These are phyloP conservation scores for Acronicta leporina DNA, from an alignment of 2,888 invertebrate species.

Conservation along the genomic window DNA sequence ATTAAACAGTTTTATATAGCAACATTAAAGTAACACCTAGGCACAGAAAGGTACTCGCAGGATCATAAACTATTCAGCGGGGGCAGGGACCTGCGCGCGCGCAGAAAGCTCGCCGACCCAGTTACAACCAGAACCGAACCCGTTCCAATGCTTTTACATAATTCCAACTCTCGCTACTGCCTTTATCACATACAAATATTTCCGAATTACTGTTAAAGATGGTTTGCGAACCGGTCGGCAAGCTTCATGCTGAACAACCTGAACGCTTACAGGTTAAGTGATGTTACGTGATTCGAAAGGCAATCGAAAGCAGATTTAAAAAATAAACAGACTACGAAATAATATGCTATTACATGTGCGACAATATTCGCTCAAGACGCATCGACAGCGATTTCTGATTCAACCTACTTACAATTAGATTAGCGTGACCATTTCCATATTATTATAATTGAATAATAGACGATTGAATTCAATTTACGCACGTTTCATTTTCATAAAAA, in stretches of 20 bases:
- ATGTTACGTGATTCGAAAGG: conserved; percentile 50
- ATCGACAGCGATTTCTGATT: conserved; percentile 17
- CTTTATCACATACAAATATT: conserved; percentile 53
- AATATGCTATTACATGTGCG: conserved; percentile 16
- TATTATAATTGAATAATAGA: not conserved
- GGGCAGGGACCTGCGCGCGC: conserved; percentile 67
- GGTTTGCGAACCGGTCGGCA: conserved; percentile 35
- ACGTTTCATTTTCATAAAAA: not conserved
- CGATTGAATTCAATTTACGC: not conserved
- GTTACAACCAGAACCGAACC: conserved; percentile 64
- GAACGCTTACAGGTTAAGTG: conserved; percentile 38
- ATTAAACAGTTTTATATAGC: conserved; percentile 29
- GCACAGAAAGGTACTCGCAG: conserved; percentile 29
- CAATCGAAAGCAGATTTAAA: conserved; percentile 37
- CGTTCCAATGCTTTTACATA: conserved; percentile 68
- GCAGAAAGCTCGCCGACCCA: conserved; percentile 81
- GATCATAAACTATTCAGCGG: conserved; percentile 52
- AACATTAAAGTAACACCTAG: conserved; percentile 29
- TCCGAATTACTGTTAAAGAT: conserved; percentile 50
- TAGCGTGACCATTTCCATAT: conserved; percentile 8
- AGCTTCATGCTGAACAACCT: conserved; percentile 15
- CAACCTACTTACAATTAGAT: conserved; percentile 28
- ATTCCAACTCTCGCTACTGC: conserved; percentile 65
- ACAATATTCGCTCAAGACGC: conserved; percentile 32
- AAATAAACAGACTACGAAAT: conserved; percentile 32